Conservation (phyloP, 2,888 invertebrate species). For the Oscheius myriophilus region DNA sequence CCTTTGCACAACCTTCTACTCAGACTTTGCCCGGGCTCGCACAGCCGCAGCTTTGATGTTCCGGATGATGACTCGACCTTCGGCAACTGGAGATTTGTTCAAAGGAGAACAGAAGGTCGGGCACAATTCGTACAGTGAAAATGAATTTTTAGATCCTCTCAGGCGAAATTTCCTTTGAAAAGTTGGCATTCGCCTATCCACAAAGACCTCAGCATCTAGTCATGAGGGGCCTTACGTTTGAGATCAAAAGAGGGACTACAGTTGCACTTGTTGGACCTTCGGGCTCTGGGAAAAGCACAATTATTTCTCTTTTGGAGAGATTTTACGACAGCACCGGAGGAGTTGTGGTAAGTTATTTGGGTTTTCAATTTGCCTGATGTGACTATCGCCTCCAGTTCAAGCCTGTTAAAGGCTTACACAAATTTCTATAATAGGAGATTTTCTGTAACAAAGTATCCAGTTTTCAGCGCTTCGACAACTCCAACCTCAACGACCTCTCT, state of each 20-base stretch:
- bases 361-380: too few species aligned
- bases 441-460: too few species aligned
- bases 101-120: constrained; percentile 41
- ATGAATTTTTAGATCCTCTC: constrained; percentile 52
- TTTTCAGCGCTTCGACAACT: constrained; percentile 44
- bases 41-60: constrained; percentile 71
- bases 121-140: too few species aligned
- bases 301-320: constrained; percentile 71
- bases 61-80: constrained; percentile 66
- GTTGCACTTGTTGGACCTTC: constrained; percentile 72
- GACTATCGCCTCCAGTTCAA: too few species aligned
- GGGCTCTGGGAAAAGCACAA: constrained; percentile 72
- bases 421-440: too few species aligned
- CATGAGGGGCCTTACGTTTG: constrained; percentile 5
- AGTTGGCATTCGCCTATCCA: constrained; percentile 71
- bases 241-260: constrained; percentile 36
- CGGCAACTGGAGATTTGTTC: constrained; percentile 68
- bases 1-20: constrained; percentile 64
- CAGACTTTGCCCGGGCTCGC: constrained; percentile 72
- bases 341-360: constrained; percentile 62
- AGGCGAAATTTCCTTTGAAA: constrained; percentile 69
- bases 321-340: constrained; percentile 71
- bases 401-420: too few species aligned
- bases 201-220: constrained; percentile 57
- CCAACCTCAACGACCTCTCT: constrained; percentile 36